Conservation (phyloP, 2,888 invertebrate species). For the Acanthosepion pharaonis region DNA sequence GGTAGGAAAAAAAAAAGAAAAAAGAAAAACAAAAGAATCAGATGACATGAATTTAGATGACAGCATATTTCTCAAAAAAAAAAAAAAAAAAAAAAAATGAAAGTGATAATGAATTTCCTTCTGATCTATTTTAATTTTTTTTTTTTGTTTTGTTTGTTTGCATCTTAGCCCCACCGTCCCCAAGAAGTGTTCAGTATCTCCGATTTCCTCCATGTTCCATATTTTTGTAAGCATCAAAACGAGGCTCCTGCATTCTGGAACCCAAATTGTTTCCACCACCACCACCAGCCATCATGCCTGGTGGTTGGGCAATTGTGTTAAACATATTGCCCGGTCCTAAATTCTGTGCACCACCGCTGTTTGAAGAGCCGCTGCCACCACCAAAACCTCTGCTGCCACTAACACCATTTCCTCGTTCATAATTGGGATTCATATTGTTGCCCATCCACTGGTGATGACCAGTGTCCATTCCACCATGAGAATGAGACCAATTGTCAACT, state of each 20-base stretch:
- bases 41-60: not conserved
- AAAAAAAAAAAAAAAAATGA: not conserved
- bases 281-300: not conserved
- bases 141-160: not conserved
- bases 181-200: not conserved
- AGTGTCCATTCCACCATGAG: constrained; percentile 48
- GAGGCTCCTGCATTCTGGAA: constrained; percentile 24
- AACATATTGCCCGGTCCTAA: constrained; percentile 50
- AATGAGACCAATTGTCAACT: constrained; percentile 53
- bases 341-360: constrained; percentile 35
- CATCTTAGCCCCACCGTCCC: not conserved
- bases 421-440: not conserved
- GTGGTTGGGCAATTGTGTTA: constrained; percentile 36
- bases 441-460: constrained; percentile 46
- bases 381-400: constrained; percentile 39
- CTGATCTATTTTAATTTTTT: not conserved
- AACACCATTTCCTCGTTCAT: constrained; percentile 2
- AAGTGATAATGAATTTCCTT: not conserved
- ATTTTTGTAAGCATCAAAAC: constrained; percentile 41
- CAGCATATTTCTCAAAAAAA: not conserved
- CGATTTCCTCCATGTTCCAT: not conserved
- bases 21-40: not conserved
- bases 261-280: not conserved
- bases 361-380: not conserved
- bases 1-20: not conserved